phyloP scores from a whole-genome alignment of 1,140 invertebrate species.

The Aphelenchoides fujianensis region DNA sequence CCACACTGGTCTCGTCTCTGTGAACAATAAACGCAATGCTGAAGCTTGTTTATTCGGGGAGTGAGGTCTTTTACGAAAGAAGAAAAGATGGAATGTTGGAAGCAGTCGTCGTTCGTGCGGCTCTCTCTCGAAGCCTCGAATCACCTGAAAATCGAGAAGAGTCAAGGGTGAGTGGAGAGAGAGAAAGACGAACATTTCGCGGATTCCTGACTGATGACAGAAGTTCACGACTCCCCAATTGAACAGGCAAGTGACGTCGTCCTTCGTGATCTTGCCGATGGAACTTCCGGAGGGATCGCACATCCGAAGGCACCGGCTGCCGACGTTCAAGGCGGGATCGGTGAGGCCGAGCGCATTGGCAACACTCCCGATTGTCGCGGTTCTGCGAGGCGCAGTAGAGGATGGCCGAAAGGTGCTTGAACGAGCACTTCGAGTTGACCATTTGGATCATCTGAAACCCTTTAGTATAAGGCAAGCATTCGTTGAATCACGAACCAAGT shows the following conservation, averaged over 20 bases:
- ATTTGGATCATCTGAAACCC: conserved; percentile 27
- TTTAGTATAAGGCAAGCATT: not conserved
- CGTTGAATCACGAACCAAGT: conserved; percentile 13
- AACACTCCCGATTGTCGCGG: conserved; percentile 34
- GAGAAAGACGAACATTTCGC: conserved; percentile 27
- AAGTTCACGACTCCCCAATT: conserved; percentile 34
- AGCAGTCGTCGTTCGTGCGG: too few species aligned
- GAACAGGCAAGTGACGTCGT: conserved; percentile 33
- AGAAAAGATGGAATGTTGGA: too few species aligned
- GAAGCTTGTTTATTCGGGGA: too few species aligned
- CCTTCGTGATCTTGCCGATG: conserved; percentile 27
- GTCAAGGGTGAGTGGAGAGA: too few species aligned
- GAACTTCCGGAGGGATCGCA: conserved; percentile 29
- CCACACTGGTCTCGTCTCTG: too few species aligned
- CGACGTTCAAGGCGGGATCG: conserved; percentile 16
- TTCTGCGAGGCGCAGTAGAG: conserved; percentile 38
- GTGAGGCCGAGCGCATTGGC: too few species aligned
- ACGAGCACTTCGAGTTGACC: conserved; percentile 21
- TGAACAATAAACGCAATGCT: too few species aligned
- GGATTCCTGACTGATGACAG: conserved; percentile 29
- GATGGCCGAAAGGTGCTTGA: conserved; percentile 30
- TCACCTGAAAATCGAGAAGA: too few species aligned
- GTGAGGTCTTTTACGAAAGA: too few species aligned
- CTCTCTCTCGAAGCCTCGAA: too few species aligned
- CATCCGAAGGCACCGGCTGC: conserved; percentile 29